These are phyloP conservation scores for Coilia nasus DNA, from an alignment of 2,797 vertebrate species.

Conservation along the genomic window DNA sequence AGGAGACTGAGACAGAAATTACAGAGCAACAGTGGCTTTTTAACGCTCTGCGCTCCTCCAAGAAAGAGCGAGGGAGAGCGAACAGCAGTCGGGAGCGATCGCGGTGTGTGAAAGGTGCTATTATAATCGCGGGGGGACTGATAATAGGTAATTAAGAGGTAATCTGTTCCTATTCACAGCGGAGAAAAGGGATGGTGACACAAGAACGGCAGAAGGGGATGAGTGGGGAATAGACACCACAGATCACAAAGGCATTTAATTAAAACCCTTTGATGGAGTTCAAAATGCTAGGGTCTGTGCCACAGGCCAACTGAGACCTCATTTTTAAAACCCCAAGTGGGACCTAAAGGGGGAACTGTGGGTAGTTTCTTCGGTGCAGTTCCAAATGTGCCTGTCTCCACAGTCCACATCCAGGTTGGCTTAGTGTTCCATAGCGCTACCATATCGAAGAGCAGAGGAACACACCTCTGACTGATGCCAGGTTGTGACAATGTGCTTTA, in stretches of 20 bases:
- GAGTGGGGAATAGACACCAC: slow-evolving; percentile 56
- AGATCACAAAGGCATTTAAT: slow-evolving; percentile 61
- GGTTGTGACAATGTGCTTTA: neutral
- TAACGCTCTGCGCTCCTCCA: neutral
- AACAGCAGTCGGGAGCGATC: slow-evolving; percentile 50
- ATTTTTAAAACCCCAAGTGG: slow-evolving; percentile 48
- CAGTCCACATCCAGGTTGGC: neutral
- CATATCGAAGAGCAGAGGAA: neutral
- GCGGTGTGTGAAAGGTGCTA: slow-evolving; percentile 60
- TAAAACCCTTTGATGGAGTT: slow-evolving; percentile 61
- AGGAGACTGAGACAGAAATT: slow-evolving; percentile 33
- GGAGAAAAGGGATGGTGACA: slow-evolving; percentile 58
- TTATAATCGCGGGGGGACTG: slow-evolving; percentile 59
- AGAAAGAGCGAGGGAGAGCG: slow-evolving; percentile 24
- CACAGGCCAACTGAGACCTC: slow-evolving; percentile 45
- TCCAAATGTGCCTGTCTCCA: neutral
- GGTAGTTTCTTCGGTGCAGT: neutral
- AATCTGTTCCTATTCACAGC: slow-evolving; percentile 60
- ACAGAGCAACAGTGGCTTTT: slow-evolving; percentile 37
- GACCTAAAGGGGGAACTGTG: slow-evolving; percentile 1
- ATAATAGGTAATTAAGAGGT: slow-evolving; percentile 75
- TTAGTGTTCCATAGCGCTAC: neutral
- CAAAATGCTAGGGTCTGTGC: slow-evolving; percentile 39
- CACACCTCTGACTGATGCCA: neutral
- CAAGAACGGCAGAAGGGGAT: slow-evolving; percentile 49